phyloP scores from a whole-genome alignment of 2,113 vertebrate species.

The Leptosomus discolor region DNA sequence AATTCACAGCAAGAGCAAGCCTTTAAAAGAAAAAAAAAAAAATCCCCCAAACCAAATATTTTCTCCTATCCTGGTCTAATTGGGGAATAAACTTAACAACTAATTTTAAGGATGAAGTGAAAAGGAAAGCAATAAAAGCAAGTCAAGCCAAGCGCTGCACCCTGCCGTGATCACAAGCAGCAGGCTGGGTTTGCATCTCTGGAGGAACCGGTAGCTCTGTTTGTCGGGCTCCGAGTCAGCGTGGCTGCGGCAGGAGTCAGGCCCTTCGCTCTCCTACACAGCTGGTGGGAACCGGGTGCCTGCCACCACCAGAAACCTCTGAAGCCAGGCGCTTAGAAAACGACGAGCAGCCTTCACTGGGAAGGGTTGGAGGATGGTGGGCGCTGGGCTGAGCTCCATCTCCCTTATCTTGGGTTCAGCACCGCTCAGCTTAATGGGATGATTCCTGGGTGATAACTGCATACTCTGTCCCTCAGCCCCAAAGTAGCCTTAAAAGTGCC shows the following conservation, averaged over 20 bases:
- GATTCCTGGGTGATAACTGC: not conserved
- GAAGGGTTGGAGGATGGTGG: not conserved
- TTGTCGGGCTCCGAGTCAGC: rapidly evolving
- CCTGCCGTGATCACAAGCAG: not conserved
- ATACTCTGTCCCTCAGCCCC: rapidly evolving
- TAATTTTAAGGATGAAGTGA: slow-evolving; percentile 3
- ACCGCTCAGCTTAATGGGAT: not conserved
- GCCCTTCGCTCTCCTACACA: not conserved
- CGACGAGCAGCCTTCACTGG: not conserved
- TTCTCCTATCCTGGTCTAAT: not conserved
- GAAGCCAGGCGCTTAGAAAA: not conserved
- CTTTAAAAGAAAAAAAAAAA: not conserved
- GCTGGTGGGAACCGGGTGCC: not conserved
- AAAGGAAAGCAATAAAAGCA: slow-evolving; percentile 18
- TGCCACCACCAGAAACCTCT: not conserved
- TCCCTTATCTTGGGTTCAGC: not conserved
- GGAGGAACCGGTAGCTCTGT: not conserved
- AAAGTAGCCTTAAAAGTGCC: not conserved
- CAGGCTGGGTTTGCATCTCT: not conserved
- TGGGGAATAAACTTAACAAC: slow-evolving; percentile 36
- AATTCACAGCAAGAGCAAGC: slow-evolving; percentile 25
- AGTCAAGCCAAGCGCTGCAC: not conserved
- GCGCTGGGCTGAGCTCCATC: not conserved
- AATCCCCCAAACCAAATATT: not conserved
- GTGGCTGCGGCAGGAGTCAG: not conserved